Conservation (phyloP, 2,888 invertebrate species). For the Bellardia bayeri region DNA sequence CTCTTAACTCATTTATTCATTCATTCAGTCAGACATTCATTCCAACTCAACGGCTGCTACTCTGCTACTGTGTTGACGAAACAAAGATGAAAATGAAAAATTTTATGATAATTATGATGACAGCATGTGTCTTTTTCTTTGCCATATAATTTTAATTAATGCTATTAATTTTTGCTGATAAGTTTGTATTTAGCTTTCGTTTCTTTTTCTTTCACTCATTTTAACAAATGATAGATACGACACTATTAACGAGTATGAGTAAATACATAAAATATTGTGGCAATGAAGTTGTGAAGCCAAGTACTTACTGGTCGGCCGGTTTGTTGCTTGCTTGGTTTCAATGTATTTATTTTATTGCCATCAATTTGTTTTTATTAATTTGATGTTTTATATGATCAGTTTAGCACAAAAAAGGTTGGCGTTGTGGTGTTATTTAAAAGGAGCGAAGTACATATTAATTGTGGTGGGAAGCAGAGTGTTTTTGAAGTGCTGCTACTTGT, state of each 20-base stretch:
- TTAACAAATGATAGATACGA: constrained; percentile 39
- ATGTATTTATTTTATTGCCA: constrained; percentile 42
- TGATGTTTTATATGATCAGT: constrained; percentile 33
- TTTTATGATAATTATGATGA: constrained; percentile 72
- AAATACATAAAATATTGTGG: not conserved
- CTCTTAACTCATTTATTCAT: constrained; percentile 24
- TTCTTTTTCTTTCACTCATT: constrained; percentile 4
- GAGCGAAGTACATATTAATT: not conserved
- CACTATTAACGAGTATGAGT: not conserved
- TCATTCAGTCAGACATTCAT: constrained; percentile 34
- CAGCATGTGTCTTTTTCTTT: constrained; percentile 65
- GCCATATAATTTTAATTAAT: constrained; percentile 72
- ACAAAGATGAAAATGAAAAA: constrained; percentile 65
- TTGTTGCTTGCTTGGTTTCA: not conserved
- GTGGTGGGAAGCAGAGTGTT: not conserved
- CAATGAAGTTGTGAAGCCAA: constrained; percentile 21
- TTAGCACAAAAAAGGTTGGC: not conserved
- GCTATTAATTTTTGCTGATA: constrained; percentile 65
- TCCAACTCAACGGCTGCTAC: constrained; percentile 60
- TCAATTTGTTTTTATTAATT: constrained; percentile 64
- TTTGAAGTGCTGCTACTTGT: not conserved
- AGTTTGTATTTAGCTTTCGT: constrained; percentile 6
- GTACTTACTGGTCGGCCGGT: constrained; percentile 5
- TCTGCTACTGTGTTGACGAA: constrained; percentile 66
- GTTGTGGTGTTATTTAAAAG: not conserved